These are phyloP conservation scores for Todiramphus saurophagus DNA, from an alignment of 2,113 vertebrate species.

Conservation along the genomic window DNA sequence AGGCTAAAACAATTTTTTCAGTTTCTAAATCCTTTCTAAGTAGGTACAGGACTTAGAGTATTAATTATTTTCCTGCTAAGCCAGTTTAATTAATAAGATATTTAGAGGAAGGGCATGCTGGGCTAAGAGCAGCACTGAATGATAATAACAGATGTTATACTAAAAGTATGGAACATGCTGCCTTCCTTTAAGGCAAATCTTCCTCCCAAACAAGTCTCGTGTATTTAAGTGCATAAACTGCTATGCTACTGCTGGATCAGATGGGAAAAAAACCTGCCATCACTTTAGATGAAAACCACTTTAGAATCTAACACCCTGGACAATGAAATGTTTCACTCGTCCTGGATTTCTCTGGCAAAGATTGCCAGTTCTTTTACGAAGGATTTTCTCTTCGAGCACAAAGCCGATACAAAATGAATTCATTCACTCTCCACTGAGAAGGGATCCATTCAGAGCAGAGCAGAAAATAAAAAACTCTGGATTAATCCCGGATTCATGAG, in stretches of 20 bases:
- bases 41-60: conserved; percentile 38
- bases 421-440: conserved; percentile 13
- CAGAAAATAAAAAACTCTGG: conserved; percentile 19
- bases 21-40: conserved; percentile 45
- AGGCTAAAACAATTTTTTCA: conserved; percentile 21
- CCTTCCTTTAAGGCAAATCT: conserved; percentile 12
- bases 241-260: neutral
- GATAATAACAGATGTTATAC: conserved; percentile 44
- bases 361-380: neutral
- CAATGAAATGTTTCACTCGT: neutral
- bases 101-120: conserved; percentile 48
- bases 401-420: conserved; percentile 26
- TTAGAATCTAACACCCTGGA: neutral
- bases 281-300: neutral
- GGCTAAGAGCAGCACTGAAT: conserved; percentile 18
- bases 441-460: conserved; percentile 9
- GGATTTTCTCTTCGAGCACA: conserved; percentile 27
- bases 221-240: neutral
- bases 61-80: conserved; percentile 58
- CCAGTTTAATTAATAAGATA: conserved; percentile 62
- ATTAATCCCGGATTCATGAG: conserved; percentile 17
- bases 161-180: neutral
- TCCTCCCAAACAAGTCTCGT: neutral
- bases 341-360: conserved; percentile 15
- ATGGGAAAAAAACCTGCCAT: neutral